Percentiles rank a stretch among this genome's conserved stretches.
phyloP scores from a whole-genome alignment of 2,113 vertebrate species.

The Tor tambroides region DNA sequence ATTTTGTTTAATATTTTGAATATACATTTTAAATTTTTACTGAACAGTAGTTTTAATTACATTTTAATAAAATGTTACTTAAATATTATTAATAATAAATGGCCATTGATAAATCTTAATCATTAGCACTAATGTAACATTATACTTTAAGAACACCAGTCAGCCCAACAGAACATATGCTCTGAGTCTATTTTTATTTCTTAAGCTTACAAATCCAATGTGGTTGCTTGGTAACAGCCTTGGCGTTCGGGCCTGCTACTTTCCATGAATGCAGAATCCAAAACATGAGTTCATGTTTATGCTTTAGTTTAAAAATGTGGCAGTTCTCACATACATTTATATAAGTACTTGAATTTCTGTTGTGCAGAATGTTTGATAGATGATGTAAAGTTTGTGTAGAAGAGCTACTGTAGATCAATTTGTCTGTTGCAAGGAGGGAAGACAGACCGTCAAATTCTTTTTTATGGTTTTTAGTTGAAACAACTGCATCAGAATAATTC shows the following conservation, averaged over 20 bases:
- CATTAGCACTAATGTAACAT: slow-evolving; percentile 18
- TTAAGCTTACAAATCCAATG: slow-evolving; percentile 25
- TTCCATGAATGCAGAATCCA: background rate
- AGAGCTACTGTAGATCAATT: slow-evolving; percentile 31
- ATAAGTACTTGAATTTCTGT: background rate
- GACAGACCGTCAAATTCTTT: slow-evolving; percentile 45
- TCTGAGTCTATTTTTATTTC: slow-evolving; percentile 36
- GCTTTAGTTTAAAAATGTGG: background rate
- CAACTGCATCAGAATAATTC: slow-evolving; percentile 47
- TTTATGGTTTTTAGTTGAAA: slow-evolving; percentile 53
- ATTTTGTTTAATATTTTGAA: no score
- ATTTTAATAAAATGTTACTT: background rate
- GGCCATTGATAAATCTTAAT: background rate
- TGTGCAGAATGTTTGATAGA: background rate
- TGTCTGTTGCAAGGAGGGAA: slow-evolving; percentile 28
- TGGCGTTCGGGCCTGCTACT: background rate
- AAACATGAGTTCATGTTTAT: background rate
- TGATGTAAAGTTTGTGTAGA: background rate
- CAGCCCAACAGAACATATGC: slow-evolving; percentile 22
- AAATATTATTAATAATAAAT: slow-evolving; percentile 1
- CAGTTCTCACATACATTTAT: background rate
- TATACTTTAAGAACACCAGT: slow-evolving; percentile 8
- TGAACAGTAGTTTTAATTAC: no score
- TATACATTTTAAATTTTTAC: no score
- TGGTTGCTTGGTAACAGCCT: slow-evolving; percentile 18